A percentile compares a stretch with the other conserved stretches of the same genome.
These are phyloP conservation scores for Psylliodes chrysocephalus DNA, from an alignment of 2,888 invertebrate genomes.

Conservation along the genomic window DNA sequence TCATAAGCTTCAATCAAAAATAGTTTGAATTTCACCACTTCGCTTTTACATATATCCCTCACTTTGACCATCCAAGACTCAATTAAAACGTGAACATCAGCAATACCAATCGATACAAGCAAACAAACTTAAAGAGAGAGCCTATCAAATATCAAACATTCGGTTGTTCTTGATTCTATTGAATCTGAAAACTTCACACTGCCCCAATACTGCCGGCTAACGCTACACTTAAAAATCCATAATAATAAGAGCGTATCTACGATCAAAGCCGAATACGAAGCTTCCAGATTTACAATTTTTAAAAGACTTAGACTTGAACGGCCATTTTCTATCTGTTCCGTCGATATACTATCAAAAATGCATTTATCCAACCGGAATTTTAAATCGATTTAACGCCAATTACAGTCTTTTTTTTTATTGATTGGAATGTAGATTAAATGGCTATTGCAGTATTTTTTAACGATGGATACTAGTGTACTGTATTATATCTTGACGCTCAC, in stretches of 20 bases:
- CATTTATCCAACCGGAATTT: too few relatives aligned
- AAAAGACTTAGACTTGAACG: background rate
- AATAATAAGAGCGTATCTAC: slow-evolving; percentile 29
- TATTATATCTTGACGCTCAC: too few relatives aligned
- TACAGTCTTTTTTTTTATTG: too few relatives aligned
- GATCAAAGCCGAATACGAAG: slow-evolving; percentile 12
- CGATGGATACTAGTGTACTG: too few relatives aligned
- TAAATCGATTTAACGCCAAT: too few relatives aligned
- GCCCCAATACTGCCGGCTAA: slow-evolving; percentile 52
- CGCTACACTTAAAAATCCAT: slow-evolving; percentile 4
- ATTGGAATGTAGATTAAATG: too few relatives aligned
- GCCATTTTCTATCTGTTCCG: background rate
- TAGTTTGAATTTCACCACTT: background rate
- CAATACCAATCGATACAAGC: slow-evolving; percentile 1
- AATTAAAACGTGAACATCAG: slow-evolving; percentile 8
- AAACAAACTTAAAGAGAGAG: background rate
- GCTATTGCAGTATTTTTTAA: too few relatives aligned
- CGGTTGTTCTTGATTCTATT: slow-evolving; percentile 36
- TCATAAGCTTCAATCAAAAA: background rate
- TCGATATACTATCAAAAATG: too few relatives aligned
- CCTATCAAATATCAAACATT: background rate
- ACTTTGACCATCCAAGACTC: slow-evolving; percentile 5
- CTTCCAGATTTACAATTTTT: slow-evolving; percentile 28
- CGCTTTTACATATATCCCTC: too few relatives aligned
- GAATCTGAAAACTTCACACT: slow-evolving; percentile 48